Base-by-base conservation (phyloP, 2,888 invertebrate genomes). In the Agrilus biguttatus region DNA sequence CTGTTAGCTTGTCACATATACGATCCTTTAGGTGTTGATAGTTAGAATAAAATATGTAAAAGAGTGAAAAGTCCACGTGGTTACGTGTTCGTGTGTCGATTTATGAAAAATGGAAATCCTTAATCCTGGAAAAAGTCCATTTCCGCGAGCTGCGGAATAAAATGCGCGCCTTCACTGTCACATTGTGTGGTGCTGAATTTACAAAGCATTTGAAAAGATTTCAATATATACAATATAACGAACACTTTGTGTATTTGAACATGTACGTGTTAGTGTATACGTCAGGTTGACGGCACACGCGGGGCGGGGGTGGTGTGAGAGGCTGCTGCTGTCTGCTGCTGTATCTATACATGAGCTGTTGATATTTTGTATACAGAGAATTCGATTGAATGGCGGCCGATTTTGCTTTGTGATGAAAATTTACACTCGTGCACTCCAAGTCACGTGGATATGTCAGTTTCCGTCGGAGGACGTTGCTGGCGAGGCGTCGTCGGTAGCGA, bases 171-270 rank as follows among this genome's bases (percentile, higher is more conserved):
- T 58, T 62, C 43, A 57, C 61, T 56, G 60, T 60, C 57, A 59
- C 64, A 62, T 65, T 66, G 63, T 66, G 65, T 50, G 63, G 64
- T 60, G 28, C 53, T 59, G 61, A 63, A 66, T 66, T 65, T 65
- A 65, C 66, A 66, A 65, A 65, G 66, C 66, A 65, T 63, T 65
- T 63, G 62, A 65, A 66, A 66, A 65, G 65, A 64, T 65, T 66
- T 65, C 63, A 64, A 63, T 63, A 63, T 64, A 60, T 61, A 57
- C 59, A 60, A 56, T 60, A 57, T 57, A 45, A 57, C 54, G 54
- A 28, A 28, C 28, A 47, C 33, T 14, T 36, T 41, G 28, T 34
- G 33, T 23, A 19, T 33, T 34, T 36, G 28, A 28, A 35, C 34
- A 33, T 36, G 23, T 41, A 28, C 19, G 35, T 41, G 41, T 41